Base-by-base conservation (phyloP, 1,140 invertebrate species). In the Zophobas atratus region DNA sequence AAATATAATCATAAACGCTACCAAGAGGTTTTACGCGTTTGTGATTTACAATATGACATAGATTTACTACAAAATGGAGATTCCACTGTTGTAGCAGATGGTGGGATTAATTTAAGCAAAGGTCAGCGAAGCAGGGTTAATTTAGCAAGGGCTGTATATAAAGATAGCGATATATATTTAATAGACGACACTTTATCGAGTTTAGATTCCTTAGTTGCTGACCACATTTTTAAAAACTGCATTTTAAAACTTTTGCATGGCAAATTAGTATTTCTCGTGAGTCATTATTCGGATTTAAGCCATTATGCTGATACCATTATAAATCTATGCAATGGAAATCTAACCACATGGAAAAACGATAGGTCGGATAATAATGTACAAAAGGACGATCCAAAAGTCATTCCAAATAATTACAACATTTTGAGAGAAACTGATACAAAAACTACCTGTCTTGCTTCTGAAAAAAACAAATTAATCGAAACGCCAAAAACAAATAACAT, bases 71-170 rank as follows among this genome's bases (percentile, higher is more conserved):
- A 92, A 1, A 88, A 92, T 81, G 93, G 94, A 5, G 97, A 98
- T 84, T 90, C 91, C 79, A 98, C 96, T 0, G 87, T 97, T 43
- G 95, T 98, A 3, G 96, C 96, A 1, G 93, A 94, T 80, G 43
- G 94, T 67, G 97, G 97, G 51, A 92, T 96, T 20, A 92, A 90
- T 80, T 88, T 96, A 8, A 96, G 94, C 86, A 97, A 96, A 74
- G 97, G 97, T 51, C 97, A 98, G 87, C 93, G 94, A 79, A 96
- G 96, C 0, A 90, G 97, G 79, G 94, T 98, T 2, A 97, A 95
- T 84, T 87, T 97, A 34, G 96, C 96, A 0, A 90, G 95, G 51
- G 92, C 95, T 8, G 89, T 97, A 6, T 97, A 97, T 86, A 90
- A 91, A 63, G 83, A 95, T 81, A 91, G 93, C 0, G 94, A 96